Evolutionary conservation across 1,140 invertebrate genomes (phyloP).

Genomic region (Palaemon carinicauda): DNA sequence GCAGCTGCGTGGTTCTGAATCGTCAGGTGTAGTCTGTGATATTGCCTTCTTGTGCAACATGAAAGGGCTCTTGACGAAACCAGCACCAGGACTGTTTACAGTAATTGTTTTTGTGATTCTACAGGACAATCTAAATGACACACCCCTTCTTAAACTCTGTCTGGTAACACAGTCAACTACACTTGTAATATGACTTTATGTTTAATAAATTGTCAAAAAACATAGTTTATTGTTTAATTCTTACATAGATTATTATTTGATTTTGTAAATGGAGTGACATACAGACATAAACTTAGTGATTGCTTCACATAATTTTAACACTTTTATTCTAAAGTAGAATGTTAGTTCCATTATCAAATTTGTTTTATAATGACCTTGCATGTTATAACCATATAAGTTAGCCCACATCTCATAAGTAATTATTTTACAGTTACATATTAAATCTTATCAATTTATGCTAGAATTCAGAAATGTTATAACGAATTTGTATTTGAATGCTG

Average conservation of each 20-base stretch:
- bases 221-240: not conserved
- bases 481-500: too few species aligned
- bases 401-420: too few species aligned
- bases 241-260: slow-evolving; percentile 3
- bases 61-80: not conserved
- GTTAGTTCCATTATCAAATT: too few species aligned
- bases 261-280: not conserved
- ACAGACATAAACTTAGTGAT: too few species aligned
- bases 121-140: slow-evolving; percentile 12
- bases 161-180: slow-evolving; percentile 34
- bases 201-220: slow-evolving; percentile 32
- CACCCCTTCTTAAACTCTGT: slow-evolving; percentile 1
- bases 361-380: too few species aligned
- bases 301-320: too few species aligned
- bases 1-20: not conserved
- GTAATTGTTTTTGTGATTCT: not conserved
- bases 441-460: too few species aligned
- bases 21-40: not conserved
- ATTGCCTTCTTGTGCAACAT: not conserved
- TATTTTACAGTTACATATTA: too few species aligned
- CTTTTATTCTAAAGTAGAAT: too few species aligned
- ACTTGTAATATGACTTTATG: slow-evolving; percentile 39
- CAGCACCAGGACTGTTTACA: not conserved
- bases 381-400: too few species aligned
- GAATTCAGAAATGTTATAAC: too few species aligned